A percentile compares a stretch with the other conserved stretches of the same genome.
These are phyloP conservation scores for Tetranychus truncatus DNA, from an alignment of 2,888 invertebrate genomes.

Conservation along the genomic window DNA sequence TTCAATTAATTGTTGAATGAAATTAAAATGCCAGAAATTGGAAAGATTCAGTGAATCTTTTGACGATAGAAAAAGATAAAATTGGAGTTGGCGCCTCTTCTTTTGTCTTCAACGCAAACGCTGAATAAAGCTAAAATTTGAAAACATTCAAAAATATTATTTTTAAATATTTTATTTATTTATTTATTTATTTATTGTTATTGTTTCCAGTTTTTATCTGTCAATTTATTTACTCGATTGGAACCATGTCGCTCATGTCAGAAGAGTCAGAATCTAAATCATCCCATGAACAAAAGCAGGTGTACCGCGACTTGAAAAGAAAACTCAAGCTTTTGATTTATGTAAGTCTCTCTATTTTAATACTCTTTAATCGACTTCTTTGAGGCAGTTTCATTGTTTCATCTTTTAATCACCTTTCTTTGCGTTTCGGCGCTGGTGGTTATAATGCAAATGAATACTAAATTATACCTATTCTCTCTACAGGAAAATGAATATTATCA, in stretches of 20 bases:
- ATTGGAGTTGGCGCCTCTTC: not conserved
- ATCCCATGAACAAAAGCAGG: conserved; percentile 47
- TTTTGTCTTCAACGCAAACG: not conserved
- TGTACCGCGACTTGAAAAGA: conserved; percentile 64
- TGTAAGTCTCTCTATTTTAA: conserved; percentile 41
- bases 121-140: not conserved
- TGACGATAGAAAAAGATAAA: too few relatives aligned
- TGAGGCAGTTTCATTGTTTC: not conserved
- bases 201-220: not conserved
- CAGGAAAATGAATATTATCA: conserved; percentile 94
- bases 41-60: too few relatives aligned
- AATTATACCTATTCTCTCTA: conserved; percentile 4
- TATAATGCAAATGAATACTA: not conserved
- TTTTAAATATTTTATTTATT: not conserved
- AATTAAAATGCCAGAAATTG: too few relatives aligned
- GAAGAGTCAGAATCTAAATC: not conserved
- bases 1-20: too few relatives aligned
- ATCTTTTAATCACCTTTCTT: not conserved
- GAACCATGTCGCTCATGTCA: not conserved
- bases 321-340: conserved; percentile 74
- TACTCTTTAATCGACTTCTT: not conserved
- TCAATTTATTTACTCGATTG: not conserved
- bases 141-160: not conserved
- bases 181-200: not conserved
- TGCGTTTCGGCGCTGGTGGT: not conserved